Base-by-base conservation (phyloP, 2,888 invertebrate genomes). In the Limnephilus auricula region DNA sequence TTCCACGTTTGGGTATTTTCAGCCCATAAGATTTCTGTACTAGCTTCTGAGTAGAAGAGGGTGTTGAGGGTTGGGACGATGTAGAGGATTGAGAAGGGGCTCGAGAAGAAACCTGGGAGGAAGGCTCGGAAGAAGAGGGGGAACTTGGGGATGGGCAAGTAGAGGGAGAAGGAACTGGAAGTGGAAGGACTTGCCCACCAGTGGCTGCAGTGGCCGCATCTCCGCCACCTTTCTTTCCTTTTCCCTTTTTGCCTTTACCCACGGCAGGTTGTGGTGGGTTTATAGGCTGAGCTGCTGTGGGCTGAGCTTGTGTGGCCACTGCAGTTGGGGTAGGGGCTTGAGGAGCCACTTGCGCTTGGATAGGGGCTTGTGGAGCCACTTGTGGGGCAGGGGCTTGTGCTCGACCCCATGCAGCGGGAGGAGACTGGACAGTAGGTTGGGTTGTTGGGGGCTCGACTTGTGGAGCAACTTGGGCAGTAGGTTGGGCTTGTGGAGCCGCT, bases 371-470 rank as follows among this genome's bases (percentile, higher is more conserved):
- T 1, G 45, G 79, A 82, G 37, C 31, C 12, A 18, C 86, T 79
- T 82, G 89, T n/a, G 32, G 45, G n/a, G 87, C n/a, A 45, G 34
- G 78, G 25, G 18, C 80, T 40, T 87, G 91, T 3, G 45, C 84
- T 13, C 31, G 79, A 79, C 50, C 87, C n/a, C 88, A 91, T 90
- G 34, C 90, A 79, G 90, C 91, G 45, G 91, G 85, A 79, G 88
- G 18, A 78, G n/a, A 18, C 32, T 31, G 31, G 9, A n/a, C 30
- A 31, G 65, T 13, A 4, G 82, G 37, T 34, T 83, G 82, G 6
- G 18, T n/a, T n/a, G n/a, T n/a, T n/a, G n/a, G n/a, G n/a, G n/a
- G 18, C 10, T 89, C 86, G 80, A 45, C 31, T 37, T 40, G 31
- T 31, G 78, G 15, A 78, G 87, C 1, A 78, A 30, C n/a, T 82